phyloP scores from a whole-genome alignment of 1,140 invertebrate genomes.

The Holotrichia oblita region DNA sequence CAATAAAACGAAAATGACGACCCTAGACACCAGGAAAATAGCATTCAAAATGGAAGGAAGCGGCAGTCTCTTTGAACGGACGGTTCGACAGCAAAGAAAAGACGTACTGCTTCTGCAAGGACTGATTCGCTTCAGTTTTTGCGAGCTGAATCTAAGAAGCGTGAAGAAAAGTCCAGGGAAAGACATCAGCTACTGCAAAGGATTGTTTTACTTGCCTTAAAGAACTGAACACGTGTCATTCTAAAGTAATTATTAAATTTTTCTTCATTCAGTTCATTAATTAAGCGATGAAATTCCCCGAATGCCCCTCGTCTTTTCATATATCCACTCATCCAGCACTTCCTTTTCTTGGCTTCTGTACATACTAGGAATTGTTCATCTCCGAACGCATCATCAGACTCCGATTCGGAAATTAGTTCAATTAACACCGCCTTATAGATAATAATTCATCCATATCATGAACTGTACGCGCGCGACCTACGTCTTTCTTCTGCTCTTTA shows the following conservation, averaged over 20 bases:
- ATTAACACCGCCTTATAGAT: background rate
- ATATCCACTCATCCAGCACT: background rate
- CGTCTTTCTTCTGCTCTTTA: background rate
- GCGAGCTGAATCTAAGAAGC: background rate
- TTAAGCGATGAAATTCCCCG: too few species aligned
- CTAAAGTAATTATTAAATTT: background rate
- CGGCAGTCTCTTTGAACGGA: background rate
- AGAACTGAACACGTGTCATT: conserved; percentile 12
- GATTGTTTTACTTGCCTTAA: background rate
- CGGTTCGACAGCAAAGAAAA: background rate
- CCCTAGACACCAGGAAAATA: background rate
- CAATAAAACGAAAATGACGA: background rate
- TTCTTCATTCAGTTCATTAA: background rate
- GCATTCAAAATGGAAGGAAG: background rate
- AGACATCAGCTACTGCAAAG: conserved; percentile 25
- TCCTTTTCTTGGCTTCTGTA: background rate
- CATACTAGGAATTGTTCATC: background rate
- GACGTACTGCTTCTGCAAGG: background rate
- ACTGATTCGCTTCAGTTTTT: background rate
- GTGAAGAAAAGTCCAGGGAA: conserved; percentile 18
- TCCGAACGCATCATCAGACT: background rate
- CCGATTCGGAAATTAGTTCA: background rate
- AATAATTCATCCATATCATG: background rate
- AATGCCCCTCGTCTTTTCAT: background rate
- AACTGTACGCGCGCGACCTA: background rate